A percentile compares a stretch with the other conserved stretches of the same genome.
phyloP scores from a whole-genome alignment of 2,113 vertebrate species.

The Marmota monax region DNA sequence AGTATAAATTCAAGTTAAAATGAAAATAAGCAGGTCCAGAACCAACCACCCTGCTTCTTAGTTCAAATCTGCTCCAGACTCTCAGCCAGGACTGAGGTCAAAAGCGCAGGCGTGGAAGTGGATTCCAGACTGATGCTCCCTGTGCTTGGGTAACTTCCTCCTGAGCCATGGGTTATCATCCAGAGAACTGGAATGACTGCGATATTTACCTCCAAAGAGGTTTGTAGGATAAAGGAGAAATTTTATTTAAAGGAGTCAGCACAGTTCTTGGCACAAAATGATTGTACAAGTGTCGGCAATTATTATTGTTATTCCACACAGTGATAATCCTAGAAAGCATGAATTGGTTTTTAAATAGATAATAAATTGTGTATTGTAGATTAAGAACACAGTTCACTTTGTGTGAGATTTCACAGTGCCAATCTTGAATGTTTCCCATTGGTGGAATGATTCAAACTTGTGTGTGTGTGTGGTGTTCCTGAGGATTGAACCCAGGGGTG shows the following conservation, averaged over 20 bases:
- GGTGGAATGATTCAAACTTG: neutral
- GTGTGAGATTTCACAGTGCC: neutral
- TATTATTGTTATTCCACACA: neutral
- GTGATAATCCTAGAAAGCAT: neutral
- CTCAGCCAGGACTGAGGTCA: neutral
- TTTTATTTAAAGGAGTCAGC: neutral
- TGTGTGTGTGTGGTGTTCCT: too few species aligned
- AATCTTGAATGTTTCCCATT: neutral
- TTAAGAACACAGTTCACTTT: neutral
- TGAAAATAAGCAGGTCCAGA: slow-evolving; percentile 14
- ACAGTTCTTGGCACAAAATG: neutral
- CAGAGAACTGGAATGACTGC: neutral
- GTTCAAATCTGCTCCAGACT: neutral
- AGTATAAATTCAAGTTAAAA: neutral
- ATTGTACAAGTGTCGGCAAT: neutral
- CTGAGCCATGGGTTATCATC: neutral
- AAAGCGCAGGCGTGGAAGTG: too few species aligned
- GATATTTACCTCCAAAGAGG: neutral
- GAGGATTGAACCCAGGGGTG: too few species aligned
- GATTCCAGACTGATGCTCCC: neutral
- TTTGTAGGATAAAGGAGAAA: neutral
- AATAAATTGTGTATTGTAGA: neutral
- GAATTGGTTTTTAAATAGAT: neutral
- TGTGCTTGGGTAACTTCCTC: neutral
- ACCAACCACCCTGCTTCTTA: neutral